Conservation (phyloP, 2,113 vertebrate genomes). For the Heterocephalus glaber region DNA sequence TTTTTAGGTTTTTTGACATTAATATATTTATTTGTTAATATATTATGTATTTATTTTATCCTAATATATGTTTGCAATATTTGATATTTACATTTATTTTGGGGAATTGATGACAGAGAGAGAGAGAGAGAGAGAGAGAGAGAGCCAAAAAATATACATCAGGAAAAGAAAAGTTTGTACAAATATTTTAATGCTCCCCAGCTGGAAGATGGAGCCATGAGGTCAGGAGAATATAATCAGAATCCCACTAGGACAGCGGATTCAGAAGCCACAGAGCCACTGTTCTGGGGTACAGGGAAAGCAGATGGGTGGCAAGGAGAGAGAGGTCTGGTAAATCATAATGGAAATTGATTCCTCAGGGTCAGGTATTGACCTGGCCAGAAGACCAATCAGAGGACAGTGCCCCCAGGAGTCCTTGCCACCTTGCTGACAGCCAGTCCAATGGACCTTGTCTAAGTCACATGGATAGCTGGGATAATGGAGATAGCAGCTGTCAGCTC, state of each 20-base stretch:
- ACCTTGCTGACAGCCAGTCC: conserved; percentile 67
- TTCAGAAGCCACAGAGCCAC: conserved; percentile 26
- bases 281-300: background rate
- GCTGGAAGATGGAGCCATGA: background rate
- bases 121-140: too few species aligned
- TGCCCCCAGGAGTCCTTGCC: conserved; percentile 74
- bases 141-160: too few species aligned
- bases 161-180: too few species aligned
- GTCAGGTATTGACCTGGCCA: background rate
- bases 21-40: too few species aligned
- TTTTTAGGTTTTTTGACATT: too few species aligned
- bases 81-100: too few species aligned
- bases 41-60: too few species aligned
- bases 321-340: background rate
- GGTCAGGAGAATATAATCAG: conserved; percentile 14
- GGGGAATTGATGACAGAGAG: too few species aligned
- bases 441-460: conserved; percentile 75
- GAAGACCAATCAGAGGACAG: background rate
- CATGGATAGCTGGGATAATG: background rate
- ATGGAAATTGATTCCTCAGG: background rate
- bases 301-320: conserved; percentile 40
- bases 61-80: too few species aligned
- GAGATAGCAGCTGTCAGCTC: conserved; percentile 12
- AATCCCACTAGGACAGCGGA: background rate
- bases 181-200: background rate